Percentiles rank a stretch among this genome's conserved stretches.
Conservation (phyloP, 2,113 vertebrate species). For the Xyrauchen texanus region DNA sequence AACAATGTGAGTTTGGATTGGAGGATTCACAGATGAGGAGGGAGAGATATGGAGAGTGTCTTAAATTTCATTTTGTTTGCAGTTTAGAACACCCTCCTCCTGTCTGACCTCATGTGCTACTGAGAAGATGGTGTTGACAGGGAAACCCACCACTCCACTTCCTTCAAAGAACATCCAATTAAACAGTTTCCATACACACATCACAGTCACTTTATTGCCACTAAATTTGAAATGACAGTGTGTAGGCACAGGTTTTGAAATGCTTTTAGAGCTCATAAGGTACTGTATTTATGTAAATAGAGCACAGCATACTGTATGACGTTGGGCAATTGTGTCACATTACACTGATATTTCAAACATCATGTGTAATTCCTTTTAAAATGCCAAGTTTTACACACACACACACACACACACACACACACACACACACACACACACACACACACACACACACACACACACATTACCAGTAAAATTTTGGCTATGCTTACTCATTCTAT, state of each 20-base stretch:
- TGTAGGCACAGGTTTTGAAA: no score
- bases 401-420: no score
- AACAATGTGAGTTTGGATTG: slow-evolving; percentile 48
- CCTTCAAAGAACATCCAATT: slow-evolving; percentile 18
- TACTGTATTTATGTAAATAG: not conserved
- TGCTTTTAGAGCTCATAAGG: not conserved
- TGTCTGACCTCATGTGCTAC: slow-evolving; percentile 64
- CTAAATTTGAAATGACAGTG: slow-evolving; percentile 1
- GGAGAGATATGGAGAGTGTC: slow-evolving; percentile 46
- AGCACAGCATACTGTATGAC: not conserved
- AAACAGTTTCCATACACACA: slow-evolving; percentile 7
- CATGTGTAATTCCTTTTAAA: no score
- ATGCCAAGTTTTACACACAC: no score
- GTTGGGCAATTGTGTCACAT: no score
- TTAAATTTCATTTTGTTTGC: slow-evolving; percentile 84
- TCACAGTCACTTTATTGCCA: slow-evolving; percentile 1
- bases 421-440: no score
- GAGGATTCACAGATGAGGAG: not conserved
- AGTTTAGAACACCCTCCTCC: slow-evolving; percentile 70
- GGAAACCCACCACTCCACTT: not conserved
- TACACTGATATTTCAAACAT: no score
- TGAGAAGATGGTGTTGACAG: slow-evolving; percentile 12
- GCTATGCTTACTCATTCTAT: no score
- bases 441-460: no score
- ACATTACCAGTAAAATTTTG: no score